A percentile compares a stretch with the other conserved stretches of the same genome.
These are phyloP conservation scores for Lamprologus sp. DNA, from an alignment of 2,113 vertebrate species.

Conservation along the genomic window DNA sequence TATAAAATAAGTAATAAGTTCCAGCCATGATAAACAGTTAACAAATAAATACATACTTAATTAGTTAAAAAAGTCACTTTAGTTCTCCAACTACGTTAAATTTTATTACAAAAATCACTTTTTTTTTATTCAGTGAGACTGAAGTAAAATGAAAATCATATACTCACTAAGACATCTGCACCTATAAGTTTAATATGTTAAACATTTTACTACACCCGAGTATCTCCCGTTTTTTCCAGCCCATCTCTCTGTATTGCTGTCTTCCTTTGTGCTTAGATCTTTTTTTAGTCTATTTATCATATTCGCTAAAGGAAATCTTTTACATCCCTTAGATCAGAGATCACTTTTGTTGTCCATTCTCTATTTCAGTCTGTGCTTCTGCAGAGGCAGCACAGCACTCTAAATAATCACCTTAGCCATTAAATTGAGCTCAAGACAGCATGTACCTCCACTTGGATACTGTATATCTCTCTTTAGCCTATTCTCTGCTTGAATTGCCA, in stretches of 20 bases:
- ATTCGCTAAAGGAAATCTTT: neutral
- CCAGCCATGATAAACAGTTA: neutral
- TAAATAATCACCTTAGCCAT: constrained; percentile 14
- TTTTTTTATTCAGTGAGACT: neutral
- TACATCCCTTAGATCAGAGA: neutral
- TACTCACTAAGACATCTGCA: neutral
- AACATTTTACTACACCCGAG: neutral
- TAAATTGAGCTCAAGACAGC: neutral
- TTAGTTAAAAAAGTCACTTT: neutral
- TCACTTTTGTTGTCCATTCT: neutral
- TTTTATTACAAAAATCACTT: neutral
- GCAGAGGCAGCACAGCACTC: constrained; percentile 1
- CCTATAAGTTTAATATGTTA: neutral
- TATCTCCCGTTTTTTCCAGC: neutral
- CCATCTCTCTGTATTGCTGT: neutral
- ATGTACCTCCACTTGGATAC: neutral
- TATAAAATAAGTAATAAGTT: neutral
- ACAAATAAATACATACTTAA: neutral
- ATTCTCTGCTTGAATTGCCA: neutral
- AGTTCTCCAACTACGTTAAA: neutral
- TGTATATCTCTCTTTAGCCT: neutral
- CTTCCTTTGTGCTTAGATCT: neutral
- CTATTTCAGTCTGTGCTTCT: neutral
- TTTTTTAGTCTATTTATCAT: neutral
- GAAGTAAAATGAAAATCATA: neutral